Percentiles rank a stretch among this genome's conserved stretches.
These are phyloP conservation scores for Caenorhabditis wallacei DNA, from an alignment of 2,888 invertebrate species.

Conservation along the genomic window DNA sequence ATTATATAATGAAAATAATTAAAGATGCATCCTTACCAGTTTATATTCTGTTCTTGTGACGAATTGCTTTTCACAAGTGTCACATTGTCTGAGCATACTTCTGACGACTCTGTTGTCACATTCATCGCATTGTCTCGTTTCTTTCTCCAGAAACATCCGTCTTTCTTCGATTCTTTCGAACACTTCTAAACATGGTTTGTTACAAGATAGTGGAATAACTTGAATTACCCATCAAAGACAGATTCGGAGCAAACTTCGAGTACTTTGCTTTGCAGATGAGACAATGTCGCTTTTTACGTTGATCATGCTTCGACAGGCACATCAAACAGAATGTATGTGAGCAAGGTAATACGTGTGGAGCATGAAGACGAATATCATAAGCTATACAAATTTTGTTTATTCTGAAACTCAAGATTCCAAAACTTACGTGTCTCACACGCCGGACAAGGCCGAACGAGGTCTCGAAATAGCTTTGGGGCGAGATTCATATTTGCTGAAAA, in stretches of 20 bases:
- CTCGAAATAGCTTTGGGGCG: constrained; percentile 54
- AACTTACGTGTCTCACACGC: constrained; percentile 52
- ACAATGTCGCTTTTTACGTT: constrained; percentile 52
- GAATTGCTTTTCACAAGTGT: constrained; percentile 54
- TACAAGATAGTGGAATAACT: neutral
- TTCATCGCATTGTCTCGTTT: constrained; percentile 53
- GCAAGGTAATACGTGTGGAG: constrained; percentile 58
- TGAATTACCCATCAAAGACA: constrained; percentile 45
- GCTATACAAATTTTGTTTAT: constrained; percentile 16
- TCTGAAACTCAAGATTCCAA: neutral
- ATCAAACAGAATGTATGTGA: constrained; percentile 63
- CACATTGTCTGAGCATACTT: constrained; percentile 44
- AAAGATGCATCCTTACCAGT: too few species aligned
- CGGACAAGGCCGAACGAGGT: constrained; percentile 52
- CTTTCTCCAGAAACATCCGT: constrained; percentile 32
- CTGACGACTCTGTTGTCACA: constrained; percentile 50
- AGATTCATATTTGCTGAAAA: constrained; percentile 50
- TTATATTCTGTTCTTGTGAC: constrained; percentile 50
- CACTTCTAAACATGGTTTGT: constrained; percentile 32
- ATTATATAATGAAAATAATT: too few species aligned
- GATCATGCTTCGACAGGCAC: constrained; percentile 59
- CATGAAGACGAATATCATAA: constrained; percentile 52
- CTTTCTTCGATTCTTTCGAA: constrained; percentile 58
- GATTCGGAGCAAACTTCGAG: constrained; percentile 54
- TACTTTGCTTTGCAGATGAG: constrained; percentile 58